Base-by-base conservation (phyloP, 2,888 invertebrate genomes). In the Folsomia candida region DNA sequence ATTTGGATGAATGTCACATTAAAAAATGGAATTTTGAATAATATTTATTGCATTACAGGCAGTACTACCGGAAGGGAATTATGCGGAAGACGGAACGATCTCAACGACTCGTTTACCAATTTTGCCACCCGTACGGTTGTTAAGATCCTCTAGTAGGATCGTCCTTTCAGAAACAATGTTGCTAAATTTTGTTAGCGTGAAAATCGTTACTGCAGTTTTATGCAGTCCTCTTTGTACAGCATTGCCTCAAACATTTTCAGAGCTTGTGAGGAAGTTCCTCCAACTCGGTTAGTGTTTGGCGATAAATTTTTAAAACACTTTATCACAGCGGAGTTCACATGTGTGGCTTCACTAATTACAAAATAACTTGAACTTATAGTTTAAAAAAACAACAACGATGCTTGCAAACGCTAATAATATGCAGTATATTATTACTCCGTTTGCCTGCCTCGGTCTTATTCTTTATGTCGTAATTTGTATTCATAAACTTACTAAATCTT, bases 81-180 rank as follows among this genome's bases (percentile, higher is more conserved):
- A 96, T 97, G 94, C 97, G 97, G 88, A 99, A 99, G 85, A 98
- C 98, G 0, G 97, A 97, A 83, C 88, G 97, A 77, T 96, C 97
- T 80, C 98, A 99, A 85, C 88, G 99, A 83, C 89, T 99, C 81
- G 98, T 99, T 75, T 99, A 99, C 85, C 98, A 98, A 85, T 99
- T 99, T 86, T 97, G 97, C 84, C 92, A 93, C 83, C 94, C 95
- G 22, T 97, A 97, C 85, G 90, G 89, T 82, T 88, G 93, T 83
- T 94, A 74, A 79, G 63, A 72, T 71, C 73, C 77, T 77, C 75
- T 72, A 68, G 71, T 65, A 76, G 78, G 76, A 73, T 77, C 74
- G 69, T 72, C 74, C 72, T 72, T 70, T 76, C 63, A 74, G 76
- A 80, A 80, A 78, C 77, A 72, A 74, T 78, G 80, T 80, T 80